Percentiles rank a stretch among this genome's conserved stretches.
These are phyloP conservation scores for Zosterops hypoxanthus DNA, from an alignment of 2,113 vertebrate genomes.

Conservation along the genomic window DNA sequence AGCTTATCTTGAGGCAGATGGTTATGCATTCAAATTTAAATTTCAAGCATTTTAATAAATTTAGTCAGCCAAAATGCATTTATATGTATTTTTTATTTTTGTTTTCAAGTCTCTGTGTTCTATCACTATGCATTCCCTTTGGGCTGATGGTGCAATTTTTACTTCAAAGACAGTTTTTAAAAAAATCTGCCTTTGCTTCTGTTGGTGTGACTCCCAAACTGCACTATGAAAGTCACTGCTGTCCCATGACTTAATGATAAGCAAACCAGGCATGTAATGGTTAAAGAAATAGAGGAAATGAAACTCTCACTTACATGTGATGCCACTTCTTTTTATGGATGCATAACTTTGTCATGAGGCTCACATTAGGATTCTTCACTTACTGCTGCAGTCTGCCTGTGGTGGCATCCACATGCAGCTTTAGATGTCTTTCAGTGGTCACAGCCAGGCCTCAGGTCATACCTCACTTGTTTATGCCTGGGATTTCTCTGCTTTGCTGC, in stretches of 20 bases:
- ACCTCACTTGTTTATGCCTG: neutral
- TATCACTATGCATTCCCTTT: neutral
- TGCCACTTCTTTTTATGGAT: neutral
- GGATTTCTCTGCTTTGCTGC: neutral
- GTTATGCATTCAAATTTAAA: slow-evolving; percentile 39
- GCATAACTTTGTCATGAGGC: neutral
- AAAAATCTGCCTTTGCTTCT: neutral
- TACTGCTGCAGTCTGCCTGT: neutral
- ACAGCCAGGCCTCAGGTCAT: neutral
- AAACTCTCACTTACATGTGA: neutral
- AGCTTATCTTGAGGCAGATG: slow-evolving; percentile 1
- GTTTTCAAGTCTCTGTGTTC: neutral
- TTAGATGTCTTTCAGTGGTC: neutral
- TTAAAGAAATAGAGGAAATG: neutral
- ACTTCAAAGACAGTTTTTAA: neutral
- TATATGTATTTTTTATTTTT: neutral
- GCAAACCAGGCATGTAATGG: neutral
- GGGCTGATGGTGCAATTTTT: neutral
- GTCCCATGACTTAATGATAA: neutral
- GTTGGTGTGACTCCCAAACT: neutral
- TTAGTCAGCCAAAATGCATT: neutral
- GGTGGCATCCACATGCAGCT: neutral
- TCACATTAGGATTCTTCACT: neutral
- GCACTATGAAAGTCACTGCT: neutral
- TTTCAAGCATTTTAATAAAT: slow-evolving; percentile 6